phyloP scores from a whole-genome alignment of 2,888 invertebrate species.

The Carterocephalus palaemon region DNA sequence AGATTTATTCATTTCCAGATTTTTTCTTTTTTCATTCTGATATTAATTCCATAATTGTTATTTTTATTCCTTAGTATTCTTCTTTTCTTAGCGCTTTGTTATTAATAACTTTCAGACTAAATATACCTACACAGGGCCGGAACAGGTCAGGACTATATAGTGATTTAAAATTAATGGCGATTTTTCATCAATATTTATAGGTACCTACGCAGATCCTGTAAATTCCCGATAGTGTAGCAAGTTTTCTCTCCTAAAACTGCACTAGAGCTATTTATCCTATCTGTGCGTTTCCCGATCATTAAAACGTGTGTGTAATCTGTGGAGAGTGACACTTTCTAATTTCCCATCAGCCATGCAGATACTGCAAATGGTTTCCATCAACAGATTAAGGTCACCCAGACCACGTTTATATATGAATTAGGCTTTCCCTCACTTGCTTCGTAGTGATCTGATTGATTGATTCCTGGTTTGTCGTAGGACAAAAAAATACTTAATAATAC shows the following conservation, averaged over 20 bases:
- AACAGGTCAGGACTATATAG: too few relatives aligned
- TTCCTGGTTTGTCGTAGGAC: not conserved
- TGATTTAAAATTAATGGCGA: too few relatives aligned
- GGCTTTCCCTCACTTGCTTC: slow-evolving; percentile 14
- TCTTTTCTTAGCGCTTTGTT: too few relatives aligned
- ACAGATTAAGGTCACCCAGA: slow-evolving; percentile 21
- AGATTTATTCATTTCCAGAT: too few relatives aligned
- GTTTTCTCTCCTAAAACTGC: slow-evolving; percentile 2
- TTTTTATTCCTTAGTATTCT: too few relatives aligned
- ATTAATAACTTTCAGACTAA: too few relatives aligned
- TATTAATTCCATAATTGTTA: too few relatives aligned
- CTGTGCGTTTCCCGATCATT: slow-evolving; percentile 6
- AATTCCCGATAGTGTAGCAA: too few relatives aligned
- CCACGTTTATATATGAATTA: slow-evolving; percentile 17
- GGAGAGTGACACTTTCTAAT: slow-evolving; percentile 23
- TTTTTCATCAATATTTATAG: too few relatives aligned
- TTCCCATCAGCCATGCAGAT: slow-evolving; percentile 13
- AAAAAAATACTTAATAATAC: not conserved
- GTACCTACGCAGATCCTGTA: too few relatives aligned
- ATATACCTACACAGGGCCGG: too few relatives aligned
- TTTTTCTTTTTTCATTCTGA: too few relatives aligned
- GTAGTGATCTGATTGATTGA: not conserved
- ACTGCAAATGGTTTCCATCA: slow-evolving; percentile 10
- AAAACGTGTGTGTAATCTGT: slow-evolving; percentile 13
- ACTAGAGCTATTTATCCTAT: slow-evolving; percentile 6